phyloP scores from a whole-genome alignment of 2,113 vertebrate species.

The Verasper variegatus region DNA sequence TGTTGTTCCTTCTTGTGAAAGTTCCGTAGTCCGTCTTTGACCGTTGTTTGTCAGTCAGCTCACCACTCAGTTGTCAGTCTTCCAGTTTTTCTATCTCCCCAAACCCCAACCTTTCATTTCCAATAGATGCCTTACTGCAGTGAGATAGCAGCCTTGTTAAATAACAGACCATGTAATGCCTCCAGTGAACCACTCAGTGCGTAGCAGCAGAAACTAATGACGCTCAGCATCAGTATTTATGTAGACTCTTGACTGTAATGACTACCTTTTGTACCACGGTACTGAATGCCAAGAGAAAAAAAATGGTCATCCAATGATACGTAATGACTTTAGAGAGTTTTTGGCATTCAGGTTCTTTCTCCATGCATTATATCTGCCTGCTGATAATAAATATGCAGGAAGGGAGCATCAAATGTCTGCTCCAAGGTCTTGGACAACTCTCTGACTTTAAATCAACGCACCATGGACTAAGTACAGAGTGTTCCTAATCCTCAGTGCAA shows the following conservation, averaged over 20 bases:
- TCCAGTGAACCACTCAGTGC: neutral
- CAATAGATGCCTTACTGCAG: constrained; percentile 6
- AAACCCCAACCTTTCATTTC: neutral
- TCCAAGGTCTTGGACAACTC: constrained; percentile 5
- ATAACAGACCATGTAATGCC: neutral
- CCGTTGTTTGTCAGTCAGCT: neutral
- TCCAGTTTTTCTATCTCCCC: neutral
- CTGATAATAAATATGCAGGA: constrained; percentile 6
- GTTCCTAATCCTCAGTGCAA: neutral
- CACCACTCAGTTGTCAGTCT: neutral
- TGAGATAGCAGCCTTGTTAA: constrained; percentile 10
- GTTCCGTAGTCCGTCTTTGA: neutral
- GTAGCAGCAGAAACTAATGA: constrained; percentile 10
- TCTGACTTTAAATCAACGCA: constrained; percentile 1
- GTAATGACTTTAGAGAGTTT: neutral
- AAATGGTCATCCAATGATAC: neutral
- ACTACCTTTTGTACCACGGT: neutral
- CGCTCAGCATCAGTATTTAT: neutral
- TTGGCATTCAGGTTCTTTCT: neutral
- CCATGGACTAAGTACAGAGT: neutral
- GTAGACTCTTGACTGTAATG: neutral
- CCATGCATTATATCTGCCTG: neutral
- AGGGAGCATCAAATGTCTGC: neutral
- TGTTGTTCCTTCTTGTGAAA: neutral
- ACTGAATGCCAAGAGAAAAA: neutral